Evolutionary conservation across 2,113 vertebrate genomes (phyloP), one percentile per base, ranked within the genome.

Genomic region (Hirundichthys speculiger): DNA sequence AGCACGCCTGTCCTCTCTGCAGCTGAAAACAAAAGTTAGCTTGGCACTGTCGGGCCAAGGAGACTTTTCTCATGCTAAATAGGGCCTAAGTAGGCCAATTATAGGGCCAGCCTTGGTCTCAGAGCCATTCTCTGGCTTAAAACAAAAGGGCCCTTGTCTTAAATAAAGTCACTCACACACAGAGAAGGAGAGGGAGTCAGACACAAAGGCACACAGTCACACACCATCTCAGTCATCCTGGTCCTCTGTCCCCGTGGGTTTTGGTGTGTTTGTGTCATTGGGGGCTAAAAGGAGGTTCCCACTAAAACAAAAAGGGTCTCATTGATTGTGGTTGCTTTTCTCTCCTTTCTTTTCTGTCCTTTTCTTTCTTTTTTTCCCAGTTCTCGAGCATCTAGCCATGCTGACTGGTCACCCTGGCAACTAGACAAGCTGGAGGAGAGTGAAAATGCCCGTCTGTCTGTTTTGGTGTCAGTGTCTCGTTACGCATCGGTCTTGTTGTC

Each of bases 11-110:
- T 93, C 93, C 93, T 92, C 94, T 95, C 95, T 13, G 67, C 9
- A 75, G 46, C 73, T 80, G 56, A 64, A 83, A 85, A 96, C 95
- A 96, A 96, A 94, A 96, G 96, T 86, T 80, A 75, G 95, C 93
- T 94, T 94, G 94, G 94, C 92, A 90, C 92, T 93, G 95, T 91
- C 90, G 90, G 93, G 93, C 94, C 93, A 90, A 73, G 70, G 91
- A 90, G 92, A 92, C 92, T 92, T 96, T 98, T 98, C 95, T 97
- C 92, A 98, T 98, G 96, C 96, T 97, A 98, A 98, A 91, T 90
- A 95, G 94, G 85, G 73, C 90, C 95, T 95, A 95, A 98, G 96
- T 96, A 94, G 96, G 93, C 95, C 95, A 98, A 98, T 98, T 98
- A 97, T 93, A 95, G 92, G 82, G 92, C 93, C 92, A 86, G 94